These are phyloP conservation scores for Actinopyga echinites DNA, from an alignment of 53 echinoderm and acorn worm species.

Conservation along the genomic window DNA sequence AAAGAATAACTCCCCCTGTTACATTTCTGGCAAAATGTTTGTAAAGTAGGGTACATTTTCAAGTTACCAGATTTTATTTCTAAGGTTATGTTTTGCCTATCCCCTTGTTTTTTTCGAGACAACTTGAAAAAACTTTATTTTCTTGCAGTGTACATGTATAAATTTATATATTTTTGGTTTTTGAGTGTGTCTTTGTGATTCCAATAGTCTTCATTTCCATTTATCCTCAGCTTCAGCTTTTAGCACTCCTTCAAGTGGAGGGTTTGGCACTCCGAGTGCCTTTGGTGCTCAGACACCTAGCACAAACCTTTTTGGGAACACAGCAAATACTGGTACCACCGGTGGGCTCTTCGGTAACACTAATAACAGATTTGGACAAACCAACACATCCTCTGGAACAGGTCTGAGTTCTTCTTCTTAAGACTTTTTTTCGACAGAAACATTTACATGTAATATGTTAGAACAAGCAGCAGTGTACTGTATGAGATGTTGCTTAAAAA, in stretches of 20 bases:
- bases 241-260: slow-evolving; percentile 48
- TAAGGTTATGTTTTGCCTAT: too few species aligned
- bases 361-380: slow-evolving; percentile 67
- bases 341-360: slow-evolving; percentile 72
- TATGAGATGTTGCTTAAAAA: too few species aligned
- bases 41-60: too few species aligned
- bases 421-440: not conserved
- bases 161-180: too few species aligned
- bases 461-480: too few species aligned
- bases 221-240: slow-evolving; percentile 26
- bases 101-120: too few species aligned
- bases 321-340: slow-evolving; percentile 41
- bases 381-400: slow-evolving; percentile 31
- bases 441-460: not conserved
- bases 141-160: too few species aligned
- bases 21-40: too few species aligned
- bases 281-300: slow-evolving; percentile 86
- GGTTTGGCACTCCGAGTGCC: slow-evolving; percentile 82
- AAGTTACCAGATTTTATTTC: too few species aligned
- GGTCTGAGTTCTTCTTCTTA: not conserved
- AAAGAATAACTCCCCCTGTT: too few species aligned
- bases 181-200: too few species aligned
- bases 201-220: not conserved
- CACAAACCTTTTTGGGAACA: slow-evolving; percentile 69
- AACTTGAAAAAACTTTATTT: too few species aligned